Base-by-base conservation (phyloP, 1,140 invertebrate genomes). In the Teleogryllus occipitalis region DNA sequence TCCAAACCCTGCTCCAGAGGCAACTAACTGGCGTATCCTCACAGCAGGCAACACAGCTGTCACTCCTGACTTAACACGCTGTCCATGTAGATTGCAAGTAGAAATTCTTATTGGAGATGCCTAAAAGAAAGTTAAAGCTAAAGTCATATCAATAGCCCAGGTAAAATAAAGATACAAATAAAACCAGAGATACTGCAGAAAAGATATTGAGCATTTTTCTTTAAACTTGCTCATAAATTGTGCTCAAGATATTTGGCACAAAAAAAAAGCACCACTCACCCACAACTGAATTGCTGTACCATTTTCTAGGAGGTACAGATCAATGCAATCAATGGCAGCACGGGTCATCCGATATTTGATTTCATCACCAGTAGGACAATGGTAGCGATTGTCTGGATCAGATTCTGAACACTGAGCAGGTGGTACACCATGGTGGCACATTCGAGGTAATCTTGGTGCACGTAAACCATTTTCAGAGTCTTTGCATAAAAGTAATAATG, bases 301-400 rank as follows among this genome's bases (percentile, higher is more conserved):
- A 39, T 90, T 90, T 86, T 99, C 97, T 54, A 97, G 93, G 7
- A 99, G 85, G 87, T 96, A 96, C 8, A 99, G 87, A 87, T 98
- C 96, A 8, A 99, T 88, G 0, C 93, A 92, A 87, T 99, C 98
- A 39, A 99, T 88, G 2, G 96, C 94, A 2, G 98, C 88, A 39
- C 98, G 89, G 8, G 95, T 94, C 93, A 99, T 95, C 83, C 93
- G 91, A 84, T 99, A 99, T 84, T 99, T 99, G 48, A 99, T 94
- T 84, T 97, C 94, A 82, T 97, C 95, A 0, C 93, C 90, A 73
- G 93, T 92, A 8, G 95, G 96, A 86, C 96, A 97, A 27, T 90
- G 84, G 14, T 85, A 82, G 81, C 83, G 83, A 39, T 90, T 91
- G 81, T 90, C 90, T 74, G 90, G 86, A 84, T 93, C 91, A 46